Percentiles rank a stretch among this genome's conserved stretches.
Conservation (phyloP, 1,140 invertebrate species). For the Melanaphis sacchari region DNA sequence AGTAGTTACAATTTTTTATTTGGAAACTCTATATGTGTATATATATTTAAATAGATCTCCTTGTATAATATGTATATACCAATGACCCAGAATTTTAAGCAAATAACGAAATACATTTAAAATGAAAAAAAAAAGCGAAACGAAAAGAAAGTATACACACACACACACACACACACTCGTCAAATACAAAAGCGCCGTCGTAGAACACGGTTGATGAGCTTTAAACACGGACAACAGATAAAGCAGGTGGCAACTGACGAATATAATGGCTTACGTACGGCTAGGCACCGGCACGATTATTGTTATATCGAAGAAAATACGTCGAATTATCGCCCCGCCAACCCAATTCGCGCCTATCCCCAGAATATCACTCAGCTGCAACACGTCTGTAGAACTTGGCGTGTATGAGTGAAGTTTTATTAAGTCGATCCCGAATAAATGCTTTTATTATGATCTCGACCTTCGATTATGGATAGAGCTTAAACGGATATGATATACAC, state of each 20-base stretch:
- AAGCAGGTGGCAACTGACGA: constrained; percentile 43
- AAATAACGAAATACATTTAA: background rate
- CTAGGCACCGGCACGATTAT: constrained; percentile 50
- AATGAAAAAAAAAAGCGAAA: background rate
- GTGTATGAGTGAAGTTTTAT: background rate
- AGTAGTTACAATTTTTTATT: background rate
- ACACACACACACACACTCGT: background rate
- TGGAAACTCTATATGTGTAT: background rate
- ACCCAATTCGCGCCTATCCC: background rate
- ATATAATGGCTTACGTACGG: constrained; percentile 45
- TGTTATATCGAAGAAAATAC: constrained; percentile 38
- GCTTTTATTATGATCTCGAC: background rate
- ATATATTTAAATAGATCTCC: background rate
- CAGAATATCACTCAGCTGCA: background rate
- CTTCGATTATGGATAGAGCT: background rate
- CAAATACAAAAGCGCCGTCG: background rate
- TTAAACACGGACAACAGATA: constrained; percentile 52
- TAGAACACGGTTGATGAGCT: constrained; percentile 32
- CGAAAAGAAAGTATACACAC: background rate
- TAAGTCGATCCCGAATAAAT: background rate
- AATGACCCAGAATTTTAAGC: background rate
- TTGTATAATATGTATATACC: background rate
- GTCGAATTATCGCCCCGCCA: background rate
- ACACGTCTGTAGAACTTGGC: background rate
- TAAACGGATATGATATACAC: background rate